phyloP scores from a whole-genome alignment of 2,113 vertebrate species.

The Laticauda laticaudata region DNA sequence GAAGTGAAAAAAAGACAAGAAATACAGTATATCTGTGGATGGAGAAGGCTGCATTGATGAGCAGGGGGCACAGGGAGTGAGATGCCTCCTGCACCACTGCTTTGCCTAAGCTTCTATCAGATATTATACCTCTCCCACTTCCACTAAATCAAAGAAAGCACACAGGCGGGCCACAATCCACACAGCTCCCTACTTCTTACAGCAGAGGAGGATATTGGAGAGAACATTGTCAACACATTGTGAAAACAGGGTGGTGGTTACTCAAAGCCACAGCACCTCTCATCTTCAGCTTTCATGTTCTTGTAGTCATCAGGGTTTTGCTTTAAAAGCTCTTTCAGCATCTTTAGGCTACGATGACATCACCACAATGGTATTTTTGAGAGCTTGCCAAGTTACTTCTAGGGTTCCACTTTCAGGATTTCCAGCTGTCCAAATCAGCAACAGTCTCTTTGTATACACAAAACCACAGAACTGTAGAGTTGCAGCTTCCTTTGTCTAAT shows the following conservation, averaged over 20 bases:
- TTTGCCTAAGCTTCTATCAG: not conserved
- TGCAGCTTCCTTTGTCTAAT: conserved; percentile 23
- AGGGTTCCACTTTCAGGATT: conserved; percentile 36
- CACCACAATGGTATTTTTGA: conserved; percentile 16
- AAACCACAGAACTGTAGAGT: conserved; percentile 22
- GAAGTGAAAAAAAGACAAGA: no score
- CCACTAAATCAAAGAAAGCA: not conserved
- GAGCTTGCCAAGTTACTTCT: conserved; percentile 31
- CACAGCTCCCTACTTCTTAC: not conserved
- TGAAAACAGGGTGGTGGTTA: not conserved
- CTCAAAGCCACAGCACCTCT: conserved; percentile 13
- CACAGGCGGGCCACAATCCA: not conserved
- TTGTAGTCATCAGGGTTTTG: conserved; percentile 23
- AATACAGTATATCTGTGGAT: not conserved
- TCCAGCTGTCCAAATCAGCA: conserved; percentile 39
- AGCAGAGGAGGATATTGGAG: conserved; percentile 4
- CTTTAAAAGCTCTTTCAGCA: conserved; percentile 27
- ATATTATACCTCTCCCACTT: not conserved
- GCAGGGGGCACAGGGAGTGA: not conserved
- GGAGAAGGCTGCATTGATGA: not conserved
- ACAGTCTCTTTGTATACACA: conserved; percentile 35
- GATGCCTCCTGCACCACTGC: not conserved
- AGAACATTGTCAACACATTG: not conserved
- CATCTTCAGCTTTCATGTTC: conserved; percentile 21
- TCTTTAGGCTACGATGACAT: conserved; percentile 26